Evolutionary conservation across 2,888 invertebrate species (phyloP).

Genomic region (Tachina grossa): DNA sequence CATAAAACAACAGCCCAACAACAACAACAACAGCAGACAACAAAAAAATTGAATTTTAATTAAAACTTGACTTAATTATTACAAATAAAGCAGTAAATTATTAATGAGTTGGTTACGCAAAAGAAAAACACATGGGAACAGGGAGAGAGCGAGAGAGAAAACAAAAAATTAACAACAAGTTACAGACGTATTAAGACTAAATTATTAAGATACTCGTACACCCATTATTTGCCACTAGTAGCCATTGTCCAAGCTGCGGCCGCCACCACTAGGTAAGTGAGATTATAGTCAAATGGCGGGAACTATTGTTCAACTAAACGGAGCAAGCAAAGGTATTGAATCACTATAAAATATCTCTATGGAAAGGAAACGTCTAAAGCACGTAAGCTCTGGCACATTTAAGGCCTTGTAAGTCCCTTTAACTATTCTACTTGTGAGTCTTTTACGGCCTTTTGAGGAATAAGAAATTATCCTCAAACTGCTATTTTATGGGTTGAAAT

Average conservation of each 20-base stretch:
- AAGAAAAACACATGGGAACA: background rate
- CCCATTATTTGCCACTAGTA: constrained; percentile 32
- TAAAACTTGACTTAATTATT: constrained; percentile 61
- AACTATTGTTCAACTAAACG: background rate
- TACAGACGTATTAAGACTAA: background rate
- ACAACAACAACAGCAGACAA: background rate
- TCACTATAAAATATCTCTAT: background rate
- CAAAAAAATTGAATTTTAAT: constrained; percentile 64
- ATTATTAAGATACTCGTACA: constrained; percentile 14
- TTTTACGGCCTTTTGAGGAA: no score
- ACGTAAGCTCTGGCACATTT: no score
- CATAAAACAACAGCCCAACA: background rate
- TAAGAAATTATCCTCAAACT: no score
- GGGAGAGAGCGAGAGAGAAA: background rate
- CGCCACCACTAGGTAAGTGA: background rate
- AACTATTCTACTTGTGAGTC: no score
- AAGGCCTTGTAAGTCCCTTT: no score
- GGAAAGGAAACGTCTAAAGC: no score
- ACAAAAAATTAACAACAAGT: background rate
- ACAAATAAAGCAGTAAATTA: constrained; percentile 46
- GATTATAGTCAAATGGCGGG: background rate
- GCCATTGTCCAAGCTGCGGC: background rate
- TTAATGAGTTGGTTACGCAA: constrained; percentile 43
- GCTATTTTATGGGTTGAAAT: no score
- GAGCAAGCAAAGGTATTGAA: background rate